Evolutionary conservation across 2,113 vertebrate species (phyloP).

Genomic region (Dolichotis patagonum): DNA sequence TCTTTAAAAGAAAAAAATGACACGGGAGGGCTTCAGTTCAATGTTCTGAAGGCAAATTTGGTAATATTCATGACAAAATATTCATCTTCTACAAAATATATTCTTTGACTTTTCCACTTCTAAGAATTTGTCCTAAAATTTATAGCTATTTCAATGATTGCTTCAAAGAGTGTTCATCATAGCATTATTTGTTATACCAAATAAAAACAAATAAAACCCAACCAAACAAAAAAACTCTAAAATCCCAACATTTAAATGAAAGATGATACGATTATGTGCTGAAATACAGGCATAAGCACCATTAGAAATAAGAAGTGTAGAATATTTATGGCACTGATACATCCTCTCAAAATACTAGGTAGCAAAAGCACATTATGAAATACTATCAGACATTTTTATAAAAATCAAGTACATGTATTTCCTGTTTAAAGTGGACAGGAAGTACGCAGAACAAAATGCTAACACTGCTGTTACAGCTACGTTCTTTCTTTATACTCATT

Average conservation of each 20-base stretch:
- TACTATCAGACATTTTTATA: background rate
- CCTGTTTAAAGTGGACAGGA: background rate
- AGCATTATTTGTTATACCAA: background rate
- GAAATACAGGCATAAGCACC: background rate
- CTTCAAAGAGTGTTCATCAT: background rate
- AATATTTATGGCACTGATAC: background rate
- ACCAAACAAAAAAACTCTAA: background rate
- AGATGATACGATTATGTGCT: background rate
- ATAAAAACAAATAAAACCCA: background rate
- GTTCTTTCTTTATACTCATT: background rate
- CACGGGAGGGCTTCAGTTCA: background rate
- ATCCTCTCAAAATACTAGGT: conserved; percentile 3
- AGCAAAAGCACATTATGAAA: conserved; percentile 3
- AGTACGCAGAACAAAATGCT: conserved; percentile 35
- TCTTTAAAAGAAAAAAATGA: background rate
- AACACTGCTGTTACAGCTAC: background rate
- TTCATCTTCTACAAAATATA: background rate
- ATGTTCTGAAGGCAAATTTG: conserved; percentile 14
- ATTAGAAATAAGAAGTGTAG: conserved; percentile 41
- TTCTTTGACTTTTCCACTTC: background rate
- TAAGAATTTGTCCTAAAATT: conserved; percentile 45
- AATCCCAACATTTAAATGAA: conserved; percentile 6
- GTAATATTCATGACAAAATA: conserved; percentile 17
- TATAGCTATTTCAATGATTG: background rate
- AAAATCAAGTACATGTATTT: background rate